phyloP scores from a whole-genome alignment of 2,113 vertebrate genomes.

The Neodon shergylaensis region DNA sequence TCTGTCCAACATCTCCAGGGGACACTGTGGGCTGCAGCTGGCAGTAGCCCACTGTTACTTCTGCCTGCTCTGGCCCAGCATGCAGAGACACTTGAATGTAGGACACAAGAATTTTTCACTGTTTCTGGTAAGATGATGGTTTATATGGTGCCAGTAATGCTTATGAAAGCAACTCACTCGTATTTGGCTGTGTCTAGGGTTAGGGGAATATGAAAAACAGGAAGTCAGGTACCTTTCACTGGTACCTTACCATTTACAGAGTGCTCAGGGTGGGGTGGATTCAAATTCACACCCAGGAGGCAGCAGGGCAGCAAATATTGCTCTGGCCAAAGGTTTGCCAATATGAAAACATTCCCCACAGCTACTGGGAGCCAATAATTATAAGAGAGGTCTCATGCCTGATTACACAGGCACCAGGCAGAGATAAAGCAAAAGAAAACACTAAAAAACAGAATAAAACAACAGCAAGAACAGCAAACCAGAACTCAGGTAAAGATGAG shows the following conservation, averaged over 20 bases:
- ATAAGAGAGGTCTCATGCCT: neutral
- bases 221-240: neutral
- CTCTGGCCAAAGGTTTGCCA: neutral
- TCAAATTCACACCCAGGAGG: neutral
- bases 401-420: neutral
- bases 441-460: neutral
- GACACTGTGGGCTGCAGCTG: neutral
- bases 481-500: neutral
- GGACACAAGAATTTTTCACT: neutral
- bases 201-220: neutral
- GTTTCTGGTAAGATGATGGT: neutral
- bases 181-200: neutral
- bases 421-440: neutral
- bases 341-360: neutral
- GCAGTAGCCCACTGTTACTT: neutral
- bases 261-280: neutral
- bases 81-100: neutral
- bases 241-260: neutral
- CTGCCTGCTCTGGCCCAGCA: neutral
- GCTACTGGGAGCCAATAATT: neutral
- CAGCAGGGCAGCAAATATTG: neutral
- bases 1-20: neutral
- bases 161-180: neutral
- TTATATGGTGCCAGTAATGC: neutral
- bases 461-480: neutral